A percentile compares a stretch with the other conserved stretches of the same genome.
Evolutionary conservation across 2,113 vertebrate species (phyloP).

Genomic region (Phyllostomus hastatus): DNA sequence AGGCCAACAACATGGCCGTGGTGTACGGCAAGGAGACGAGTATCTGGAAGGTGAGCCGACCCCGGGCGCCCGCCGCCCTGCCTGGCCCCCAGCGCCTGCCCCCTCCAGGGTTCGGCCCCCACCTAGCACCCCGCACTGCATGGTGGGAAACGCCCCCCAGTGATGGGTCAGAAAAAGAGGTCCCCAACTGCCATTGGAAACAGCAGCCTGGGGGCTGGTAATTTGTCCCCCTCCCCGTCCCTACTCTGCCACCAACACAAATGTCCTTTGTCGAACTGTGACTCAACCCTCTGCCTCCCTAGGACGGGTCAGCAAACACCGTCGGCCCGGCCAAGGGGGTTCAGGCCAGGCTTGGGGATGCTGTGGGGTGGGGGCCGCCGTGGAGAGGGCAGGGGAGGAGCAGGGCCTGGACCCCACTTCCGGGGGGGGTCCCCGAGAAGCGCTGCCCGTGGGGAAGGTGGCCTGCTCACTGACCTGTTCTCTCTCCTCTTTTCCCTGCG

Average conservation of each 20-base stretch:
- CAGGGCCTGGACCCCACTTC: not conserved
- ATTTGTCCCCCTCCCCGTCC: too few species aligned
- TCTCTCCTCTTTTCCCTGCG: constrained; percentile 57
- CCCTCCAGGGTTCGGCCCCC: fast-evolving
- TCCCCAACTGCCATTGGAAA: not conserved
- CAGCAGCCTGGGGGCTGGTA: fast-evolving
- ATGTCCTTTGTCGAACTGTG: not conserved
- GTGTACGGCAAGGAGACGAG: constrained; percentile 96
- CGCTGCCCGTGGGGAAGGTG: fast-evolving
- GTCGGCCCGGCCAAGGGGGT: not conserved
- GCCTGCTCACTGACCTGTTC: constrained; percentile 19
- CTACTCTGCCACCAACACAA: not conserved
- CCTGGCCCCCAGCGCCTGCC: too few species aligned
- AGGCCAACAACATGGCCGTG: constrained; percentile 94
- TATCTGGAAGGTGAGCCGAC: constrained; percentile 95
- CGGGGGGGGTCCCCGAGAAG: not conserved
- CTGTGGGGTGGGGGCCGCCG: not conserved
- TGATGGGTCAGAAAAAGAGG: not conserved
- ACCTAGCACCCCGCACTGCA: fast-evolving
- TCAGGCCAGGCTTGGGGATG: not conserved
- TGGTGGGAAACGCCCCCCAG: fast-evolving
- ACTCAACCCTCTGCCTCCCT: not conserved
- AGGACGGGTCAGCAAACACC: fast-evolving
- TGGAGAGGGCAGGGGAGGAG: not conserved
- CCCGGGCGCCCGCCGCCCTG: not conserved